Percentiles rank a stretch among this genome's conserved stretches.
phyloP scores from a whole-genome alignment of 2,113 vertebrate species.

The Tamias sibiricus region DNA sequence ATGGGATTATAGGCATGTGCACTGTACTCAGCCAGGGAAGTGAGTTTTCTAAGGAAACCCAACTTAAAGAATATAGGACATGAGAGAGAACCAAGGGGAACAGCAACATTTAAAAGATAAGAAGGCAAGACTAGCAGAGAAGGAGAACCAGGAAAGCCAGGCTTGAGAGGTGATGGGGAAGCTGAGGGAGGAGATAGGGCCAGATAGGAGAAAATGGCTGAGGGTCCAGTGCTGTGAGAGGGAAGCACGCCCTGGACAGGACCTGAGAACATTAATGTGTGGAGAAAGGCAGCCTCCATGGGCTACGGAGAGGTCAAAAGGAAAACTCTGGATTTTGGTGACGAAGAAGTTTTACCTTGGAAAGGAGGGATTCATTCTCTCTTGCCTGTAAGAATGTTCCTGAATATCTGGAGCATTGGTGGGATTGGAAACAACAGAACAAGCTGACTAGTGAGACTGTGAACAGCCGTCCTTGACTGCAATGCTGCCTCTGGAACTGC shows the following conservation, averaged over 20 bases:
- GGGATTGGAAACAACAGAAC: neutral
- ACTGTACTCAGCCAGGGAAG: no score
- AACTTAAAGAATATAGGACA: neutral
- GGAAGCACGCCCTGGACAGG: neutral
- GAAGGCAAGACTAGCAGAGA: neutral
- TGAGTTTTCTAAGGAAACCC: neutral
- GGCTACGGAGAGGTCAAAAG: neutral
- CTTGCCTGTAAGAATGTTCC: neutral
- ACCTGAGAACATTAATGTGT: neutral
- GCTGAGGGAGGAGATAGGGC: neutral
- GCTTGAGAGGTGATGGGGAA: neutral
- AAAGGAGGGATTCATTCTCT: neutral
- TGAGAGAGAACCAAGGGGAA: neutral
- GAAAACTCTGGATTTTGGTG: neutral
- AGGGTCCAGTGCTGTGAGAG: neutral
- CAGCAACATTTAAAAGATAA: neutral
- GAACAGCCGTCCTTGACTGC: neutral
- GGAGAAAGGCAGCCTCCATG: neutral
- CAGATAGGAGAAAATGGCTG: neutral
- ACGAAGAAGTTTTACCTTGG: neutral
- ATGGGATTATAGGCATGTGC: no score
- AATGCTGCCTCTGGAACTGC: neutral
- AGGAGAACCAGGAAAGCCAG: neutral
- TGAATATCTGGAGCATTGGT: neutral
- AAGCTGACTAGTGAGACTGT: neutral